phyloP scores from a whole-genome alignment of 1,140 invertebrate genomes.

The Planococcus citri region DNA sequence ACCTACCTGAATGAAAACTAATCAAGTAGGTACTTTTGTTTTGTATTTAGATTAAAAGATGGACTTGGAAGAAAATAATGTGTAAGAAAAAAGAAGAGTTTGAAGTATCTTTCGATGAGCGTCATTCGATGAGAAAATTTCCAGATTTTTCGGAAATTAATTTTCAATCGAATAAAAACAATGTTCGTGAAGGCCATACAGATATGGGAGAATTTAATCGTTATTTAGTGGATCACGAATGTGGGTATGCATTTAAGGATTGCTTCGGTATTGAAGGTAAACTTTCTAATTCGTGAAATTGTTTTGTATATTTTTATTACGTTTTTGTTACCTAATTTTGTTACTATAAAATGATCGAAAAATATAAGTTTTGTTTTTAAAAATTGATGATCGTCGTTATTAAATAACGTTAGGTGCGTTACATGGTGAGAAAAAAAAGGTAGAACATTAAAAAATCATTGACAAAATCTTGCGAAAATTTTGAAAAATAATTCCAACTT shows the following conservation, averaged over 20 bases:
- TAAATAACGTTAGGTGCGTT: too few relatives aligned
- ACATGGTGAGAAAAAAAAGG: too few relatives aligned
- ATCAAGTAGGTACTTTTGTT: slow-evolving; percentile 23
- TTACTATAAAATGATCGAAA: too few relatives aligned
- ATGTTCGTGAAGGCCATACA: slow-evolving; percentile 46
- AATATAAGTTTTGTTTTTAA: too few relatives aligned
- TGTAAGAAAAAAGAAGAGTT: slow-evolving; percentile 37
- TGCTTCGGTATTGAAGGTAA: slow-evolving; percentile 58
- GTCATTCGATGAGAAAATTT: slow-evolving; percentile 42
- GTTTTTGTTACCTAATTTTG: too few relatives aligned
- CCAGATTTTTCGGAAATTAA: slow-evolving; percentile 52
- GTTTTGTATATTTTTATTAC: neutral
- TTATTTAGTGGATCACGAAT: slow-evolving; percentile 50
- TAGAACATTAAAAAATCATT: too few relatives aligned
- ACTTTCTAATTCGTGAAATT: slow-evolving; percentile 16
- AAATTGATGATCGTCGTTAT: too few relatives aligned
- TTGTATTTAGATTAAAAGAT: slow-evolving; percentile 38
- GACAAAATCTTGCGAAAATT: too few relatives aligned
- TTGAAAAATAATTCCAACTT: too few relatives aligned
- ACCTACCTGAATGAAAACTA: neutral
- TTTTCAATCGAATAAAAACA: slow-evolving; percentile 43
- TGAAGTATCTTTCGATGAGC: neutral
- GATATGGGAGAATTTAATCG: slow-evolving; percentile 60
- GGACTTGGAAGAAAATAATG: slow-evolving; percentile 45
- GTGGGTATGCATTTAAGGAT: slow-evolving; percentile 56